Percentiles rank a stretch among this genome's conserved stretches.
Conservation (phyloP, 35 echinoderm and acorn worm species). For the Strongylocentrotus purpuratus region DNA sequence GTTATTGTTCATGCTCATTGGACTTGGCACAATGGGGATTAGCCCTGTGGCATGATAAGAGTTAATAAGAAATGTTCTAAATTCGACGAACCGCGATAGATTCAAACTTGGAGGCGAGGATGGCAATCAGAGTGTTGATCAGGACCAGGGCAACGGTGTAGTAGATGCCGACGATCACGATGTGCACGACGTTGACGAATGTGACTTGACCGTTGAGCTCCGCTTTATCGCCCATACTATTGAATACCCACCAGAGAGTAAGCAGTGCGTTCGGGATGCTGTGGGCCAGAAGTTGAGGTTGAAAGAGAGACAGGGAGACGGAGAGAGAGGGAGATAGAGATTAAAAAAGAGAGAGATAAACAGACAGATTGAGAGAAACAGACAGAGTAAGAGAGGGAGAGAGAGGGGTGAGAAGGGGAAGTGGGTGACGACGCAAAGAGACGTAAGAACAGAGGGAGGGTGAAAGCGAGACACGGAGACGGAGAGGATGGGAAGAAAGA, state of each 20-base stretch:
- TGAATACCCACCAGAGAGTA: background rate
- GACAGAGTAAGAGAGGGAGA: background rate
- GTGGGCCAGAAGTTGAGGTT: background rate
- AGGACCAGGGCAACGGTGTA: background rate
- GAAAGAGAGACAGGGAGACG: too few species aligned
- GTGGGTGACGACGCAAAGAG: background rate
- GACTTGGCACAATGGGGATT: background rate
- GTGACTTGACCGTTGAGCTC: background rate
- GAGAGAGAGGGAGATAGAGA: too few species aligned
- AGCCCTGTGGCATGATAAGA: too few species aligned
- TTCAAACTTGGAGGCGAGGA: background rate
- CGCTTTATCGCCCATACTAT: background rate
- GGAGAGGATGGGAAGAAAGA: too few species aligned
- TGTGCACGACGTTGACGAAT: background rate
- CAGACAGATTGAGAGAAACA: background rate
- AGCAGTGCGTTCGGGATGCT: background rate
- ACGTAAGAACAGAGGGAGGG: too few species aligned
- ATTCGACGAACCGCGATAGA: background rate
- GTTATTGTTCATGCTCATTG: too few species aligned
- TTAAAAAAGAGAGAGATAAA: too few species aligned
- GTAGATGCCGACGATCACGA: background rate
- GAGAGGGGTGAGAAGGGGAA: background rate
- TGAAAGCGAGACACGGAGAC: too few species aligned
- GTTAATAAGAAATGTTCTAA: background rate
- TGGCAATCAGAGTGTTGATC: conserved; percentile 13